phyloP scores from a whole-genome alignment of 92 coral and sea anemone species.

The Porites lobata region DNA sequence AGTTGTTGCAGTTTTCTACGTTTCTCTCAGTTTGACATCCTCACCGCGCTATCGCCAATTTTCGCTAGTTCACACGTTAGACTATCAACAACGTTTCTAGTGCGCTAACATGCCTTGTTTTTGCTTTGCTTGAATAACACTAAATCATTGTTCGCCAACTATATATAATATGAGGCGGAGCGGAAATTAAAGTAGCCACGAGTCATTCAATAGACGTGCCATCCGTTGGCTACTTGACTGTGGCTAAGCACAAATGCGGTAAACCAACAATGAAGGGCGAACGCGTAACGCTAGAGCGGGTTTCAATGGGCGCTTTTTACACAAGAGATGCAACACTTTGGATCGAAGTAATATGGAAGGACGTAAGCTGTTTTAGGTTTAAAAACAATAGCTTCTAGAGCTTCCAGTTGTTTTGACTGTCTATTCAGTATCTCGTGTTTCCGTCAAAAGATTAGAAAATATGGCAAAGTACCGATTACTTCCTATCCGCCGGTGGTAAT shows the following conservation, averaged over 20 bases:
- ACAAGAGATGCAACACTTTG: neutral
- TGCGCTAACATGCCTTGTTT: neutral
- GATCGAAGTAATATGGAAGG: neutral
- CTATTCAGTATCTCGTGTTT: neutral
- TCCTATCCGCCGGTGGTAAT: too few relatives aligned
- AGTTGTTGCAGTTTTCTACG: too few relatives aligned
- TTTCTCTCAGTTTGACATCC: too few relatives aligned
- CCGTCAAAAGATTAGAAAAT: too few relatives aligned
- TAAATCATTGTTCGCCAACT: neutral
- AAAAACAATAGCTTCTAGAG: neutral
- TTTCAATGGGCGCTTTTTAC: neutral
- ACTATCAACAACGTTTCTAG: neutral
- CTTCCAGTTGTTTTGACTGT: constrained; percentile 10
- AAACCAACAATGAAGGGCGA: neutral
- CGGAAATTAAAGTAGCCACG: constrained; percentile 1
- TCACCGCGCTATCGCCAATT: too few relatives aligned
- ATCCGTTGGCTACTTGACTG: neutral
- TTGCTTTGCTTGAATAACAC: neutral
- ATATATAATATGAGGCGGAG: neutral
- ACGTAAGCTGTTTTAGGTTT: neutral
- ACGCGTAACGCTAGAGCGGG: neutral
- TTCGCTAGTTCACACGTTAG: too few relatives aligned
- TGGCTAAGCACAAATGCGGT: neutral
- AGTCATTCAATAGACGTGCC: constrained; percentile 2
- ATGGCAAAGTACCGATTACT: too few relatives aligned